phyloP scores from a whole-genome alignment of 2,113 vertebrate genomes.

The Oncorhynchus mykiss region DNA sequence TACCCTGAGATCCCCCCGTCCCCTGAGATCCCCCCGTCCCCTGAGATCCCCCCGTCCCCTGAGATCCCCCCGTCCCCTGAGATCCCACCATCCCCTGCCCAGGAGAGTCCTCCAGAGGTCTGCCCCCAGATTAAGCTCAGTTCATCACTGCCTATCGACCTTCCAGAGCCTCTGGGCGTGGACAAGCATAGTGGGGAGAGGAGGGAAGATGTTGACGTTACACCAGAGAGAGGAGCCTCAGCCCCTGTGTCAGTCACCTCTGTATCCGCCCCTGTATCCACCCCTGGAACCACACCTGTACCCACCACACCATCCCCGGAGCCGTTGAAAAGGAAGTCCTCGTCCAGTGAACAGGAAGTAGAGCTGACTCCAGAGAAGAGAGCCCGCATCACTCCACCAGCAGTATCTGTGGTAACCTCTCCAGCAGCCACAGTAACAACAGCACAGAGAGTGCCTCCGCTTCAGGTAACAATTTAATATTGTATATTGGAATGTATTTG shows the following conservation, averaged over 20 bases:
- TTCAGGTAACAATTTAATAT: slow-evolving; percentile 79
- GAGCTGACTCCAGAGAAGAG: slow-evolving; percentile 81
- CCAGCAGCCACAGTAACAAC: slow-evolving; percentile 57
- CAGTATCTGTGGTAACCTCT: slow-evolving; percentile 74
- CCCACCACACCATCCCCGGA: slow-evolving; percentile 43
- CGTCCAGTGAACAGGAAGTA: slow-evolving; percentile 63
- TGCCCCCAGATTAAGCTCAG: slow-evolving; percentile 25
- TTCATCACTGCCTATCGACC: slow-evolving; percentile 19
- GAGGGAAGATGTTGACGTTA: slow-evolving; percentile 15
- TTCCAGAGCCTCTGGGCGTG: neutral
- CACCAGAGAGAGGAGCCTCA: neutral
- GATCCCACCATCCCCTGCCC: slow-evolving; percentile 18
- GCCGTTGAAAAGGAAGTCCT: slow-evolving; percentile 81
- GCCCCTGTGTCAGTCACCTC: neutral
- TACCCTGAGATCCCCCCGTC: too few species aligned
- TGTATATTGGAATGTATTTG: neutral
- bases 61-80: neutral
- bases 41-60: too few species aligned
- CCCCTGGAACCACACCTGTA: slow-evolving; percentile 16
- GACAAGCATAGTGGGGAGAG: slow-evolving; percentile 44
- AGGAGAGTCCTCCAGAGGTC: slow-evolving; percentile 24
- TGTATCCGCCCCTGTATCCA: slow-evolving; percentile 9
- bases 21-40: too few species aligned
- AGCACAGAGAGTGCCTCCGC: slow-evolving; percentile 86
- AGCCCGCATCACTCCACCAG: slow-evolving; percentile 72